Conservation (phyloP, 92 coral and sea anemone species). For the Zoanthus sansibaricus region DNA sequence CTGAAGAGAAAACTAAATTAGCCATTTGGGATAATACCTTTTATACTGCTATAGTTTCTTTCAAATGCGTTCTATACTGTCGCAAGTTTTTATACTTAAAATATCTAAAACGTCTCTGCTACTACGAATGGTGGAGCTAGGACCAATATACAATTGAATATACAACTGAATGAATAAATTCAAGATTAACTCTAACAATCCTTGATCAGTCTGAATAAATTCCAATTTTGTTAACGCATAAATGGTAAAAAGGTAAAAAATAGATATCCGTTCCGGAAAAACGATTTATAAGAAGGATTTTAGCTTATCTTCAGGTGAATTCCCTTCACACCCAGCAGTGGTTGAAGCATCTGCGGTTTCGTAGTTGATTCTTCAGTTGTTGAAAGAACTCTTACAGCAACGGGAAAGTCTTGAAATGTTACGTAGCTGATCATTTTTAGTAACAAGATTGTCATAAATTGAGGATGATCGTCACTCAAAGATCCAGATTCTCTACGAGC, state of each 20-base stretch:
- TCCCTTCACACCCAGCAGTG: not conserved
- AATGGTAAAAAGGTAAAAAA: not conserved
- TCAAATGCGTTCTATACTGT: no score
- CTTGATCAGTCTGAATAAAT: no score
- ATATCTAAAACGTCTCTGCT: no score
- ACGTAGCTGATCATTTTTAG: constrained; percentile 28
- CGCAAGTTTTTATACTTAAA: no score
- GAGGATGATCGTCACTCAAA: not conserved
- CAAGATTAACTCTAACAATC: no score
- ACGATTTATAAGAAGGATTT: not conserved
- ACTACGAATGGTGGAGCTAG: no score
- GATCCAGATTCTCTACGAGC: not conserved
- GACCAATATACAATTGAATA: no score
- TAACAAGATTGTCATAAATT: constrained; percentile 5
- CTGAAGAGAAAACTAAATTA: no score
- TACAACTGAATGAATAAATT: no score
- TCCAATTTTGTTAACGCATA: no score
- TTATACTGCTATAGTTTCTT: no score
- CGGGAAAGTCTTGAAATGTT: not conserved
- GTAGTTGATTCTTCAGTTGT: not conserved
- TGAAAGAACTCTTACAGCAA: not conserved
- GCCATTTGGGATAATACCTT: no score
- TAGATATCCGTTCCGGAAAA: not conserved
- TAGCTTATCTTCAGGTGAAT: not conserved
- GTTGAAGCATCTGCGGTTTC: not conserved